Conservation (phyloP, 2,888 invertebrate genomes). For the Ennomos fuscantarius region DNA sequence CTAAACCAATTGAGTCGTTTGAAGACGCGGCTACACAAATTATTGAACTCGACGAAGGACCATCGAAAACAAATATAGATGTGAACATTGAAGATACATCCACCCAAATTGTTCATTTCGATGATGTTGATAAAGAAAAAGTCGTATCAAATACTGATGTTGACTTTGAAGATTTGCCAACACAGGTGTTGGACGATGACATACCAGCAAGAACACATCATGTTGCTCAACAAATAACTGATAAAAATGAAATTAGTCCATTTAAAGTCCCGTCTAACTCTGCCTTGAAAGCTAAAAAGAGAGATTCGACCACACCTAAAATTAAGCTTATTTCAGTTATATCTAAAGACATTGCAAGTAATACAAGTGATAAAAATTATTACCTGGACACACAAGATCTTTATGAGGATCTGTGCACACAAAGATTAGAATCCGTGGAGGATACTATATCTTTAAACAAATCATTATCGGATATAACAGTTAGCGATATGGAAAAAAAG, state of each 20-base stretch:
- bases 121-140: conserved; percentile 30
- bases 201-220: conserved; percentile 26
- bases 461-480: conserved; percentile 28
- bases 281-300: conserved; percentile 58
- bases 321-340: conserved; percentile 32
- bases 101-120: conserved; percentile 55
- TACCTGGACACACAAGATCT: conserved; percentile 74
- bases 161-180: conserved; percentile 56
- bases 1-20: conserved; percentile 35
- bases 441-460: conserved; percentile 39
- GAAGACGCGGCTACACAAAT: conserved; percentile 64
- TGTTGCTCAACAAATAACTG: conserved; percentile 26
- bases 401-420: conserved; percentile 66
- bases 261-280: conserved; percentile 70
- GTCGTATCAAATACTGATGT: conserved; percentile 32
- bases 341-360: conserved; percentile 9
- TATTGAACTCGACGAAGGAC: conserved; percentile 30
- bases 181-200: conserved; percentile 57
- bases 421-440: conserved; percentile 45
- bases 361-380: conserved; percentile 54
- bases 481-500: conserved; percentile 42
- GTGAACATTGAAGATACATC: conserved; percentile 53
- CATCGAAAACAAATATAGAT: conserved; percentile 8
- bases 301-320: conserved; percentile 46
- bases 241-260: conserved; percentile 51